Evolutionary conservation across 2,797 vertebrate genomes (phyloP), one percentile per base, ranked within the genome.

Genomic region (Glyptemys insculpta): DNA sequence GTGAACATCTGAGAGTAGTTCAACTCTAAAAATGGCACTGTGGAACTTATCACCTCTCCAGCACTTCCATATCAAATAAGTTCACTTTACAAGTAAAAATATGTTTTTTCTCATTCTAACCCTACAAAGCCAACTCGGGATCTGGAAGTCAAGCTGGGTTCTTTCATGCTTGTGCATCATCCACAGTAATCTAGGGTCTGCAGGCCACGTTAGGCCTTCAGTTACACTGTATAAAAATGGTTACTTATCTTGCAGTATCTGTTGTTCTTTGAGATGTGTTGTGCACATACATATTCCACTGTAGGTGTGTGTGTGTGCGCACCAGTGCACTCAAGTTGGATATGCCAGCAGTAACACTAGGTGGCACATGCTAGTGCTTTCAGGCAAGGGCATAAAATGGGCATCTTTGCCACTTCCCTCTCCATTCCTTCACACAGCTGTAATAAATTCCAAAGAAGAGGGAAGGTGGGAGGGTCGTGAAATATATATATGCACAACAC

Each of bases 1-100:
- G 80, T 85, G 91, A 96, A 81, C 79, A 88, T 91, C 87, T 94
- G 81, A 95, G 90, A 93, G 90, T 47, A 8, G 93, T 94, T 97
- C 93, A 76, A 95, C 74, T 72, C 74, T 89, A 91, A 94, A 95
- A 96, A 96, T 88, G 79, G 78, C 89, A 95, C 56, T 85, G 92
- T 90, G 79, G 91, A 94, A 96, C 95, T 95, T 90, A 84, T 94
- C 81, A 83, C 31, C 94, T 92, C 85, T 92, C 85, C 65, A 97
- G 84, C n/a, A 92, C 95, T 97, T 94, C 88, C 78, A 91, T 92
- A 95, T 95, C 89, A 96, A 91, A 97, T 92, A 65, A 94, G 14
- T 53, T 54, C 84, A 84, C 49, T 93, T 95, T 87, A 88, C 11
- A 94, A 94, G 87, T 89, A 89, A 56, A 91, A 87, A 79, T 81